These are phyloP conservation scores for Palloptera scutellata DNA, from an alignment of 2,888 invertebrate species.

Conservation along the genomic window DNA sequence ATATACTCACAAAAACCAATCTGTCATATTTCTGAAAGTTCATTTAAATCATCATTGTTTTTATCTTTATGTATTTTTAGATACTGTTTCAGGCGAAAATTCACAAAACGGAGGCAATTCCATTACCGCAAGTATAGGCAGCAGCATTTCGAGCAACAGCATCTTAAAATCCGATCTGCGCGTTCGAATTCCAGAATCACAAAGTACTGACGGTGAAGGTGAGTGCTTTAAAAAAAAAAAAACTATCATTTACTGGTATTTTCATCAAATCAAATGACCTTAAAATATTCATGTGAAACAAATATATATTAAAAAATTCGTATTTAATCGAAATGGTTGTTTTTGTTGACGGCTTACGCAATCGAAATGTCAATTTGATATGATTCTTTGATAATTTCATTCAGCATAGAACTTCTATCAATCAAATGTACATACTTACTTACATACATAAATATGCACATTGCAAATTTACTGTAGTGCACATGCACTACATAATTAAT, in stretches of 20 bases:
- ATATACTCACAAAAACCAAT: not conserved
- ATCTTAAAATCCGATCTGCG: conserved; percentile 47
- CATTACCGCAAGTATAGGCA: conserved; percentile 42
- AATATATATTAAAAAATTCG: no score
- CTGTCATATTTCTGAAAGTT: not conserved
- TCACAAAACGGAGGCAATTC: conserved; percentile 58
- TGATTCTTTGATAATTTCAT: not conserved
- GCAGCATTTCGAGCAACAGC: conserved; percentile 47
- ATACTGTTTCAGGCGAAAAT: conserved; percentile 69
- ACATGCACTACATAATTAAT: not conserved
- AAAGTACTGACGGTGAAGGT: conserved; percentile 88
- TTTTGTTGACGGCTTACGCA: no score
- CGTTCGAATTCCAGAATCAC: conserved; percentile 68
- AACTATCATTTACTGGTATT: no score
- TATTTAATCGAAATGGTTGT: no score
- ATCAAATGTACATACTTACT: no score
- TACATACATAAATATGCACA: no score
- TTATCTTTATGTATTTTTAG: conserved; percentile 10
- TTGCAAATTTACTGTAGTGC: not conserved
- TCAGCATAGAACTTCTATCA: no score
- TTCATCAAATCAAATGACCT: no score
- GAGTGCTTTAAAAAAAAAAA: conserved; percentile 55
- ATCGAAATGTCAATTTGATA: not conserved
- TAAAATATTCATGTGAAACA: no score
- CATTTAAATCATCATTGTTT: conserved; percentile 3